These are phyloP conservation scores for Spicauda simplicius DNA, from an alignment of 2,888 invertebrate species.

Conservation along the genomic window DNA sequence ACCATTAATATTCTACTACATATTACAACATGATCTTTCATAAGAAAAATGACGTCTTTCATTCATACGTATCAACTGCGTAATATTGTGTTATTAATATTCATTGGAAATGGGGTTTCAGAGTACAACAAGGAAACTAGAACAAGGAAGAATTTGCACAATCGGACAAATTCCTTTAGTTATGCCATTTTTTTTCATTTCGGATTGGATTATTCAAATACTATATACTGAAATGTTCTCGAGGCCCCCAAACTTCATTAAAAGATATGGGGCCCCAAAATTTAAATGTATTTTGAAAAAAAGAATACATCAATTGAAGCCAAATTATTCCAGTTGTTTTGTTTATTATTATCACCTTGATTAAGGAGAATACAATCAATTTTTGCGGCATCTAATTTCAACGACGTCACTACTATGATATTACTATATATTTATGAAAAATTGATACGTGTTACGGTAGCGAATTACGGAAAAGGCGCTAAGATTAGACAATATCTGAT, in stretches of 20 bases:
- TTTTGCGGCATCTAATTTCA: not conserved
- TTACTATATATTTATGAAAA: not conserved
- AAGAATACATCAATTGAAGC: too few species aligned
- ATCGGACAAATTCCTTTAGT: too few species aligned
- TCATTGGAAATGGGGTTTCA: not conserved
- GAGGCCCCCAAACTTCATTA: not conserved
- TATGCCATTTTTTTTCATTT: too few species aligned
- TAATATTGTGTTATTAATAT: not conserved
- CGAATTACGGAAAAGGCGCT: conserved; percentile 11
- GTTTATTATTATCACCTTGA: too few species aligned
- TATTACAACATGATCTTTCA: too few species aligned
- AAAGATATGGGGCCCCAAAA: not conserved
- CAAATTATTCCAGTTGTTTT: too few species aligned
- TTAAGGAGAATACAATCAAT: not conserved
- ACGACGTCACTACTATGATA: not conserved
- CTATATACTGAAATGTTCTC: not conserved
- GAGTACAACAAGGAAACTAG: too few species aligned
- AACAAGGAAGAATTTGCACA: too few species aligned
- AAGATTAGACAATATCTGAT: not conserved
- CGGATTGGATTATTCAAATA: too few species aligned
- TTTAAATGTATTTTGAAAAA: not conserved
- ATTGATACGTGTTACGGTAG: conserved; percentile 3
- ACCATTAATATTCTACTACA: too few species aligned
- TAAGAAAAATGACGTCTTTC: too few species aligned
- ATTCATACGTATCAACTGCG: not conserved